Conservation (phyloP, 2,888 invertebrate species). For the Ichneumon xanthorius region DNA sequence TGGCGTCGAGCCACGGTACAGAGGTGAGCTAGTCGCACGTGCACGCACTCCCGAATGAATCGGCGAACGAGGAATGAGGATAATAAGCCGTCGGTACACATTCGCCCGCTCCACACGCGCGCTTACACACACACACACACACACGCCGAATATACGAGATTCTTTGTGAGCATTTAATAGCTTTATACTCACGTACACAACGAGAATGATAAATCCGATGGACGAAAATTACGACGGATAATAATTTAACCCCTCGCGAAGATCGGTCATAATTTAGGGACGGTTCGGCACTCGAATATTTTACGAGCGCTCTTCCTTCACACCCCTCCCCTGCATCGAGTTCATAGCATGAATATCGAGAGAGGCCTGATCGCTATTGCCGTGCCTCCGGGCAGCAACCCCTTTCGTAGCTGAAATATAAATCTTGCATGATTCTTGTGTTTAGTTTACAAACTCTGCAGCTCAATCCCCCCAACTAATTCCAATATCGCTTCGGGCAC, state of each 20-base stretch:
- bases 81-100: constrained; percentile 60
- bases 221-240: constrained; percentile 39
- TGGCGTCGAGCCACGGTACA: constrained; percentile 4
- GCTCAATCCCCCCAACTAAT: not conserved
- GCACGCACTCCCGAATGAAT: constrained; percentile 66
- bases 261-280: constrained; percentile 53
- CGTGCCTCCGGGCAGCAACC: not conserved
- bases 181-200: constrained; percentile 21
- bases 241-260: constrained; percentile 42
- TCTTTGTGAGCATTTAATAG: not conserved
- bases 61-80: constrained; percentile 41
- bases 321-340: constrained; percentile 6
- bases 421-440: not conserved
- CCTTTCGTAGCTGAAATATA: not conserved
- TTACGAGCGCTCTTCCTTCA: constrained; percentile 40
- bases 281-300: constrained; percentile 20
- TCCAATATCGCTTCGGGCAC: not conserved
- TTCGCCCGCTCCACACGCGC: not conserved
- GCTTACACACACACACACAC: not conserved
- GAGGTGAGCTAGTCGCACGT: constrained; percentile 53
- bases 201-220: constrained; percentile 37
- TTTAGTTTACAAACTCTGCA: not conserved
- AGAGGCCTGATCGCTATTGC: not conserved
- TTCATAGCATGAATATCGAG: constrained; percentile 49
- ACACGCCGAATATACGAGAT: not conserved